These are phyloP conservation scores for Pheosia gnoma DNA, from an alignment of 2,888 invertebrate genomes.

Conservation along the genomic window DNA sequence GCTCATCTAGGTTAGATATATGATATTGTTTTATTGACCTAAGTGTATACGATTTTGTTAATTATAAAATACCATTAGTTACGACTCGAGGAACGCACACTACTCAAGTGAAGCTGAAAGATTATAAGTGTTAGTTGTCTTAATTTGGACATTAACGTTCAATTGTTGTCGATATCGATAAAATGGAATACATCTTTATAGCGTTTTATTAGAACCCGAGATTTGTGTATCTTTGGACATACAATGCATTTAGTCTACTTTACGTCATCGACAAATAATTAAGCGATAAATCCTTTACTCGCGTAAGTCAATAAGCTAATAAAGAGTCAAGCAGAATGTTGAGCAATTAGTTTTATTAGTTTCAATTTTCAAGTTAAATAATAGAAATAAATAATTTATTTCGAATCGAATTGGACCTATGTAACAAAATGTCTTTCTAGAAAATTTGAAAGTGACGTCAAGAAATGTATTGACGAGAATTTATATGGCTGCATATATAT, in stretches of 20 bases:
- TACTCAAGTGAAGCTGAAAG: constrained; percentile 18
- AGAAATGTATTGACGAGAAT: neutral
- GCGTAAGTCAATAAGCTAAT: constrained; percentile 3
- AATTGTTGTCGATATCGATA: constrained; percentile 9
- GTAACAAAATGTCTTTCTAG: neutral
- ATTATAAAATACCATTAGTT: constrained; percentile 11
- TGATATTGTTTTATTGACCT: no score
- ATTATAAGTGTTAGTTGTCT: constrained; percentile 18
- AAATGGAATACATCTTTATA: neutral
- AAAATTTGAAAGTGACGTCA: neutral
- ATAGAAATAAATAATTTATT: constrained; percentile 1
- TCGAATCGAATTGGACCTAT: neutral
- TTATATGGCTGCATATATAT: no score
- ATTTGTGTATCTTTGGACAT: no score
- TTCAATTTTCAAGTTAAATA: neutral
- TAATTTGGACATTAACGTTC: constrained; percentile 17
- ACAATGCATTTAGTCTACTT: neutral
- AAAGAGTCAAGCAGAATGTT: neutral
- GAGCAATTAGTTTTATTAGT: constrained; percentile 3
- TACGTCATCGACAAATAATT: constrained; percentile 8
- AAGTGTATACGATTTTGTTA: constrained; percentile 31
- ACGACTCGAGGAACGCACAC: neutral
- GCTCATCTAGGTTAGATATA: no score
- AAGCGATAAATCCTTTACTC: constrained; percentile 1
- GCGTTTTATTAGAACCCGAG: no score